These are phyloP conservation scores for Champsocephalus gunnari DNA, from an alignment of 2,797 vertebrate genomes.

Conservation along the genomic window DNA sequence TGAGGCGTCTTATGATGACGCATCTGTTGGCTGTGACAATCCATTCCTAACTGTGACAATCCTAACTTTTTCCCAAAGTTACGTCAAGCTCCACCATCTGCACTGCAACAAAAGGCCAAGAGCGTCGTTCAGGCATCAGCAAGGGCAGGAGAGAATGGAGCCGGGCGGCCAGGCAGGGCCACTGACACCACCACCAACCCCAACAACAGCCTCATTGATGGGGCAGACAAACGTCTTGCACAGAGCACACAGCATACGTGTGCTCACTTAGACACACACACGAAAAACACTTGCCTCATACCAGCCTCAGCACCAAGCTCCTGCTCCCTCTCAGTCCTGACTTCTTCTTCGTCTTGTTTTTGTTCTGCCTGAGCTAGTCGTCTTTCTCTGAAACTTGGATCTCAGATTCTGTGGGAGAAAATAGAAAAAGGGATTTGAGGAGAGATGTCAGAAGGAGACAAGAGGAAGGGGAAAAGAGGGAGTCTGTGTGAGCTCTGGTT, in stretches of 20 bases:
- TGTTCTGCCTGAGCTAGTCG: slow-evolving; percentile 51
- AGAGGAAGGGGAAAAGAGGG: slow-evolving; percentile 62
- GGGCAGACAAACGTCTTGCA: slow-evolving; percentile 73
- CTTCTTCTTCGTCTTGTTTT: slow-evolving; percentile 33
- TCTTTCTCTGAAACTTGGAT: slow-evolving; percentile 45
- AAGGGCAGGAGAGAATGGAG: slow-evolving; percentile 53
- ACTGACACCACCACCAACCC: slow-evolving; percentile 64
- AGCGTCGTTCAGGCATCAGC: slow-evolving; percentile 53
- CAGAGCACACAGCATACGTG: slow-evolving; percentile 68
- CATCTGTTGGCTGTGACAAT: slow-evolving; percentile 36
- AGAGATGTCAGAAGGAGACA: slow-evolving; percentile 54
- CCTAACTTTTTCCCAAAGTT: slow-evolving; percentile 36
- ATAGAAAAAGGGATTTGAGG: slow-evolving; percentile 41
- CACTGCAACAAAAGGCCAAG: slow-evolving; percentile 67
- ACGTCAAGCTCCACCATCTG: slow-evolving; percentile 68
- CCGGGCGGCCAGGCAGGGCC: slow-evolving; percentile 56
- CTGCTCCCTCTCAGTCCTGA: slow-evolving; percentile 67
- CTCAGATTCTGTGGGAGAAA: slow-evolving; percentile 50
- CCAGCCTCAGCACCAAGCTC: slow-evolving; percentile 83
- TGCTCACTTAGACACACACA: slow-evolving; percentile 50
- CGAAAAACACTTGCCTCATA: slow-evolving; percentile 85
- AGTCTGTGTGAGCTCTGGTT: slow-evolving; percentile 70
- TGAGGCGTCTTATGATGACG: slow-evolving; percentile 23
- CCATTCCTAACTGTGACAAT: slow-evolving; percentile 18
- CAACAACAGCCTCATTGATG: slow-evolving; percentile 74